Percentiles rank a stretch among this genome's conserved stretches.
phyloP scores from a whole-genome alignment of 2,797 vertebrate species.

The Natrix natrix region DNA sequence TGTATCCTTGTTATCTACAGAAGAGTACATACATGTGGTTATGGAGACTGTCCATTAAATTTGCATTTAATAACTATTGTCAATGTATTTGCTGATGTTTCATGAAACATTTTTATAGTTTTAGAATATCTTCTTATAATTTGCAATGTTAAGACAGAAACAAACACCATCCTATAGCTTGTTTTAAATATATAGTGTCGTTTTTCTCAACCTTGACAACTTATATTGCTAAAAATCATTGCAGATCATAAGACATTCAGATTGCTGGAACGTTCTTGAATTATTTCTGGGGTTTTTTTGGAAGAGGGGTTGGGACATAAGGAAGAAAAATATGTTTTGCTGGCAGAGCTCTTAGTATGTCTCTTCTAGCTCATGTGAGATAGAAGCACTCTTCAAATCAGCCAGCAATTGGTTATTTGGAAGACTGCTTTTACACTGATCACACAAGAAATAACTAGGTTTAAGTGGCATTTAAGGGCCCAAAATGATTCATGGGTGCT shows the following conservation, averaged over 20 bases:
- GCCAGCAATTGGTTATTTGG: constrained; percentile 1
- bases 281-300: not conserved
- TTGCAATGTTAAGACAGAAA: not conserved
- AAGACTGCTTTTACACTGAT: not conserved
- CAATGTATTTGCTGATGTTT: not conserved
- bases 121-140: not conserved
- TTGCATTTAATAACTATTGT: not conserved
- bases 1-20: not conserved
- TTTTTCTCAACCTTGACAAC: not conserved
- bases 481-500: not conserved
- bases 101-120: not conserved
- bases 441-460: not conserved
- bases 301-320: not conserved
- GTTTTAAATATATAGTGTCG: not conserved
- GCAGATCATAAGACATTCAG: not conserved
- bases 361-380: not conserved
- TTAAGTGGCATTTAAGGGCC: constrained; percentile 2
- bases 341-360: not conserved
- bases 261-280: not conserved
- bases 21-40: not conserved
- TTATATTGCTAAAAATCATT: not conserved
- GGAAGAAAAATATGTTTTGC: not conserved
- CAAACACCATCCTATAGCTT: not conserved
- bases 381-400: not conserved
- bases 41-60: not conserved